These are phyloP conservation scores for Drosophila borealis DNA, from an alignment of 2,888 invertebrate species.

Conservation along the genomic window DNA sequence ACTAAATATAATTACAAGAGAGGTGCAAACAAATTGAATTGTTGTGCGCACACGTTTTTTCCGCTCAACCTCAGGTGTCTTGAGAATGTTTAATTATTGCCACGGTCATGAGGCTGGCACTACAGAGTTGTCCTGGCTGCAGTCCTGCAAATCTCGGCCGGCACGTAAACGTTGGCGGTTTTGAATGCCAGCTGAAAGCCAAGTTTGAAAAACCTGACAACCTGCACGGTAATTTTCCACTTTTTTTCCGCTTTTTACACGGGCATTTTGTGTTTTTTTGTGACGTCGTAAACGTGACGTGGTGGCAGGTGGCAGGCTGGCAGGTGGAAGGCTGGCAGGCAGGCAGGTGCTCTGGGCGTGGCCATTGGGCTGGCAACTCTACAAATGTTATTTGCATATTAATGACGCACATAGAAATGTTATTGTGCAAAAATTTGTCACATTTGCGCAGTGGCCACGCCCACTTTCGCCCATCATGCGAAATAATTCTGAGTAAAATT, in stretches of 20 bases:
- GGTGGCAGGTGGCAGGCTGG: not conserved
- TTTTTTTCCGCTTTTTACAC: slow-evolving; percentile 6
- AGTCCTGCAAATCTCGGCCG: slow-evolving; percentile 31
- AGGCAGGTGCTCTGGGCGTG: not conserved
- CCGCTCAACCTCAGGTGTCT: slow-evolving; percentile 3
- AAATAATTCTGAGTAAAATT: not conserved
- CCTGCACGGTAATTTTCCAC: slow-evolving; percentile 6
- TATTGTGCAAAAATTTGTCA: slow-evolving; percentile 3
- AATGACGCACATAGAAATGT: slow-evolving; percentile 48
- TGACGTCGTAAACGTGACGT: not conserved
- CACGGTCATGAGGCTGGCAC: not conserved
- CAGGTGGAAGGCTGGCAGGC: too few relatives aligned
- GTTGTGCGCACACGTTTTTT: not conserved
- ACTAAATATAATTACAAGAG: too few relatives aligned
- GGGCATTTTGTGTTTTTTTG: not conserved
- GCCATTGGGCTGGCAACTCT: not conserved
- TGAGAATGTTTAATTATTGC: slow-evolving; percentile 38
- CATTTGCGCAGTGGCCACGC: not conserved
- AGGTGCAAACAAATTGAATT: not conserved
- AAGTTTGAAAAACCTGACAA: slow-evolving; percentile 22
- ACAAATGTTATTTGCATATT: slow-evolving; percentile 60
- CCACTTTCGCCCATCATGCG: not conserved
- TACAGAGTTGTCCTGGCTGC: not conserved
- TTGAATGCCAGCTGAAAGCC: slow-evolving; percentile 36
- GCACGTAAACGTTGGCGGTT: slow-evolving; percentile 45